Base-by-base conservation (phyloP, 2,797 vertebrate genomes). In the Tiaroga cobitis region DNA sequence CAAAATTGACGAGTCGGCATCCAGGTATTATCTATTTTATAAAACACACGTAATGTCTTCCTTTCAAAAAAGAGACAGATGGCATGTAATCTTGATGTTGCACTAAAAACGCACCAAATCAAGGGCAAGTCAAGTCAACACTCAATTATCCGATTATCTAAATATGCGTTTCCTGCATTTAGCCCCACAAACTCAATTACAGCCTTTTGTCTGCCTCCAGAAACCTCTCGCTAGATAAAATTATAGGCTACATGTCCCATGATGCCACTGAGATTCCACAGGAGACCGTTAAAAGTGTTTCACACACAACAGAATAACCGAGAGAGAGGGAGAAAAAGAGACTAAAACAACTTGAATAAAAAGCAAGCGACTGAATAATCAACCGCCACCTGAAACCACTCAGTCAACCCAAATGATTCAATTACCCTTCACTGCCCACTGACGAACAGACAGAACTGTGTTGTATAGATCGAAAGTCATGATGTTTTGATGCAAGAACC, bases 321-420 rank as follows among this genome's bases (percentile, higher is more conserved):
- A 46, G 70, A 82, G 69, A 82, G 26, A 8, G 29, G 29, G 26
- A 32, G 43, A 59, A 9, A 54, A n/a, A 82, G 37, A 49, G 19
- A 74, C 72, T 67, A 15, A 37, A 76, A 76, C 32, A 56, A 41
- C 19, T 77, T 56, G 4, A 56, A 78, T 68, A 54, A 83, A 84
- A 54, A 56, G 74, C 59, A 69, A 78, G n/a, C 39, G 43, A 76
- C 43, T 88, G 83, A 78, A 86, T 86, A 84, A 88, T 87, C 76
- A 88, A 73, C 67, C 29, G 59, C 67, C 68, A 84, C 79, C 73
- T 78, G 59, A 83, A 75, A 76, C 78, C 56, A 73, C 67, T 78
- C 79, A 59, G 67, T 85, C 59, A 82, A 61, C 32, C 46, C 46
- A 82, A 73, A 83, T 73, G 85, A 87, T 87, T 87, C 69, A 84